Percentiles rank a stretch among this genome's conserved stretches.
These are phyloP conservation scores for Dissostichus mawsoni DNA, from an alignment of 2,113 vertebrate genomes.

Conservation along the genomic window DNA sequence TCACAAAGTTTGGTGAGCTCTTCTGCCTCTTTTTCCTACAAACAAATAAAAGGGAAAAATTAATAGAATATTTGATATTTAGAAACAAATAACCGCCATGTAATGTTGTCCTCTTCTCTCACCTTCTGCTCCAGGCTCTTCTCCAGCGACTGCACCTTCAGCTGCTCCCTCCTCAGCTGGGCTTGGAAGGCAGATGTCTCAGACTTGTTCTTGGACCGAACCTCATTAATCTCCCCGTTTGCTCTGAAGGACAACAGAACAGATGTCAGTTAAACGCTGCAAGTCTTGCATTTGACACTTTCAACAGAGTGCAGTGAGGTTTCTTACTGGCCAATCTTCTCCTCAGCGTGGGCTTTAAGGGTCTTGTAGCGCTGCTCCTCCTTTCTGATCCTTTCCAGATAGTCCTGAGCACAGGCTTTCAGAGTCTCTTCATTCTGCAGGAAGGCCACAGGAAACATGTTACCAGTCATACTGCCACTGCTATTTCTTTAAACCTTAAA, in stretches of 20 bases:
- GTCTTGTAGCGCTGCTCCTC: constrained; percentile 91
- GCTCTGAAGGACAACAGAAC: constrained; percentile 81
- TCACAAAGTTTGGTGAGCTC: constrained; percentile 91
- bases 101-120: background rate
- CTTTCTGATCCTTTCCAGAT: constrained; percentile 86
- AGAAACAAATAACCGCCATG: background rate
- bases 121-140: constrained; percentile 93
- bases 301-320: background rate
- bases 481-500: background rate
- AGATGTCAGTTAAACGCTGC: background rate
- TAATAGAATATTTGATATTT: background rate
- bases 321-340: constrained; percentile 90
- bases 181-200: constrained; percentile 88
- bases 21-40: constrained; percentile 87
- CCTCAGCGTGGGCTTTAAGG: constrained; percentile 92
- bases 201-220: constrained; percentile 85
- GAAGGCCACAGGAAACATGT: background rate
- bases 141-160: constrained; percentile 90
- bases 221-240: constrained; percentile 89
- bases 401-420: constrained; percentile 90
- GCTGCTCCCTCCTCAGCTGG: constrained; percentile 89
- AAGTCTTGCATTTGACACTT: background rate
- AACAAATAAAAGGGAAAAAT: background rate
- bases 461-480: background rate
- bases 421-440: constrained; percentile 91